phyloP scores from a whole-genome alignment of 2,797 vertebrate species.

The Silurus lanzhouensis region DNA sequence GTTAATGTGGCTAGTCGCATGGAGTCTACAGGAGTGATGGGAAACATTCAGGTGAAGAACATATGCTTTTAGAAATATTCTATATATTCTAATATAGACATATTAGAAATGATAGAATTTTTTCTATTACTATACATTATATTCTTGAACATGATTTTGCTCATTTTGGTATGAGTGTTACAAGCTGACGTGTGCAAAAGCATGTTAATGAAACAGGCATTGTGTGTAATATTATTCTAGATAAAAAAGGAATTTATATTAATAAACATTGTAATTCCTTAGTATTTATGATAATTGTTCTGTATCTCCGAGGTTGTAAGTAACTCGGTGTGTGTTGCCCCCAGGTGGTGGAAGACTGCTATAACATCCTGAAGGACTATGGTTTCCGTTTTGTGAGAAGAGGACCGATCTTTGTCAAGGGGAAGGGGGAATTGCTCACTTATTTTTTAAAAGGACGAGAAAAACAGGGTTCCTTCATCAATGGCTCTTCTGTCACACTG shows the following conservation, averaged over 20 bases:
- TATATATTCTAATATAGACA: no score
- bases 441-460: conserved; percentile 94
- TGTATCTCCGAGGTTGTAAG: neutral
- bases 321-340: conserved; percentile 45
- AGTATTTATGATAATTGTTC: neutral
- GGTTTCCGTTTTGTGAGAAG: conserved; percentile 92
- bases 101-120: no score
- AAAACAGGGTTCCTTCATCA: conserved; percentile 87
- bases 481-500: conserved; percentile 85
- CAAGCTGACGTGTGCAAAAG: neutral
- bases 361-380: conserved; percentile 89
- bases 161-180: neutral
- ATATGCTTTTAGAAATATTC: conserved; percentile 7
- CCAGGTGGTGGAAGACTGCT: conserved; percentile 95
- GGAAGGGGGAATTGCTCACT: conserved; percentile 93
- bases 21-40: conserved; percentile 97
- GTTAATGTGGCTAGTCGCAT: conserved; percentile 97
- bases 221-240: neutral
- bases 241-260: neutral
- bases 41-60: conserved; percentile 90
- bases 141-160: neutral
- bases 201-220: neutral
- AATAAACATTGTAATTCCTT: neutral
- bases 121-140: neutral
- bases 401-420: conserved; percentile 93